phyloP scores from a whole-genome alignment of 2,888 invertebrate genomes.

The Oithona nana region DNA sequence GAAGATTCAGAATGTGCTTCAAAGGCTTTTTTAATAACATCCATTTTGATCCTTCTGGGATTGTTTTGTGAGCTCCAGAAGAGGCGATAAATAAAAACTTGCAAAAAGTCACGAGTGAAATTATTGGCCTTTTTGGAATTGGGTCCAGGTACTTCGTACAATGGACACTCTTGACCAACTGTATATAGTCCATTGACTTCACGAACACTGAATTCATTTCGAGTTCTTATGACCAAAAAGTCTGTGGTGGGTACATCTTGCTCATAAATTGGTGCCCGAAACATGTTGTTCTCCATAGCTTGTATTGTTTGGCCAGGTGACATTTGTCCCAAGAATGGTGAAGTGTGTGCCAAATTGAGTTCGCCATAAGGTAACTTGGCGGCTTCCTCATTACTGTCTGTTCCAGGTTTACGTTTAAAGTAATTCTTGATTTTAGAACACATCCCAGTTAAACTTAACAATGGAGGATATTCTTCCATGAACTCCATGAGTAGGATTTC shows the following conservation, averaged over 20 bases:
- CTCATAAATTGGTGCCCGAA: constrained; percentile 81
- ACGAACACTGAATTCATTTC: constrained; percentile 40
- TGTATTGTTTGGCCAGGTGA: constrained; percentile 77
- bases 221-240: constrained; percentile 77
- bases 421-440: constrained; percentile 96
- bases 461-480: constrained; percentile 92
- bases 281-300: constrained; percentile 91
- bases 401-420: constrained; percentile 85
- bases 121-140: constrained; percentile 96
- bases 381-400: constrained; percentile 50
- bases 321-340: constrained; percentile 86
- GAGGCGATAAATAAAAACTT: constrained; percentile 87
- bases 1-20: constrained; percentile 95
- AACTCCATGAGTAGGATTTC: constrained; percentile 67
- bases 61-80: constrained; percentile 89
- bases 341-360: constrained; percentile 87
- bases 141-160: constrained; percentile 95
- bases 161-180: constrained; percentile 86
- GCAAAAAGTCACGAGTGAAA: constrained; percentile 89
- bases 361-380: constrained; percentile 62
- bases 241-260: constrained; percentile 56
- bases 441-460: constrained; percentile 75
- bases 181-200: constrained; percentile 73
- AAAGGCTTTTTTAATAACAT: constrained; percentile 92
- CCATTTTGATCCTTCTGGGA: constrained; percentile 89